A percentile compares a stretch with the other conserved stretches of the same genome.
phyloP scores from a whole-genome alignment of 2,888 invertebrate species.

The Eupithecia abbreviata region DNA sequence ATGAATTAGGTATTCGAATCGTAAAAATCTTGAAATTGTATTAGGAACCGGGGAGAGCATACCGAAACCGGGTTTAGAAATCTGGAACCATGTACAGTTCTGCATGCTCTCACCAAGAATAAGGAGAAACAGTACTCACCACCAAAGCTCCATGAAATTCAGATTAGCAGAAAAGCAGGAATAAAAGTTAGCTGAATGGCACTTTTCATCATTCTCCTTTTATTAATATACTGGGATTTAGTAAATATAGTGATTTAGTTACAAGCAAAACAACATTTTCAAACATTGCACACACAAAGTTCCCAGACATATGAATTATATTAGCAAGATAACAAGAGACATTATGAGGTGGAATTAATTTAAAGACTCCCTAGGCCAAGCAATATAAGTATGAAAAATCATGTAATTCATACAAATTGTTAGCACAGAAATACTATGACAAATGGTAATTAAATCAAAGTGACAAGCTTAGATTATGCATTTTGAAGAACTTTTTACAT shows the following conservation, averaged over 20 bases:
- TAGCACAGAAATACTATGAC: not conserved
- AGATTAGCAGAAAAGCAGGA: constrained; percentile 5
- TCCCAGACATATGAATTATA: not conserved
- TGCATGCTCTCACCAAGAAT: no score
- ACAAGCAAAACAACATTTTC: constrained; percentile 4
- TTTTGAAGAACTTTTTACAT: not conserved
- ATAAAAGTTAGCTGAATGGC: not conserved
- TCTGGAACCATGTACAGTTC: no score
- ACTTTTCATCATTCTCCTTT: not conserved
- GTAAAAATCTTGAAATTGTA: no score
- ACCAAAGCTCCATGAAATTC: not conserved
- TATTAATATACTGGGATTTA: not conserved
- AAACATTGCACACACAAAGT: not conserved
- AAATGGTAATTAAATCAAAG: not conserved
- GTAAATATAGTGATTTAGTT: not conserved
- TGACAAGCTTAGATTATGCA: not conserved
- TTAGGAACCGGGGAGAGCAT: no score
- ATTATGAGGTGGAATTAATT: not conserved
- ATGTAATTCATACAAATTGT: not conserved
- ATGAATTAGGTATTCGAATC: no score
- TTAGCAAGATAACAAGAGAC: not conserved
- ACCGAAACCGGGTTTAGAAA: no score
- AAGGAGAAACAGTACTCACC: not conserved
- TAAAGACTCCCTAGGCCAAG: not conserved
- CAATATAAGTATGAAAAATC: not conserved